Evolutionary conservation across 1,140 invertebrate species (phyloP), one percentile per base, ranked within the genome.

Genomic region (Vanessa atalanta): DNA sequence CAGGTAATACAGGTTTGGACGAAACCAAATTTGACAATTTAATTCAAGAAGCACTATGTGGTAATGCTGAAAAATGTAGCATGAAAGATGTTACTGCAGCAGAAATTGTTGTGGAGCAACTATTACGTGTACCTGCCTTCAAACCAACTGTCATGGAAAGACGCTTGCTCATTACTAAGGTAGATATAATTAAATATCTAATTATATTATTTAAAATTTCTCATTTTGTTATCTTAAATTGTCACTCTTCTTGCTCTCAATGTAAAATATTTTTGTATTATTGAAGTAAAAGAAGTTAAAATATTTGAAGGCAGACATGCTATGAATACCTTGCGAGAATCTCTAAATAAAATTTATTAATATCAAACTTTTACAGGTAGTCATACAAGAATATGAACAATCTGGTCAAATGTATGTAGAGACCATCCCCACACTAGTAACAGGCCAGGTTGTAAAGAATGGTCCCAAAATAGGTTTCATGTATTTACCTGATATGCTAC

Each of bases 131-230:
- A n/a, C 83, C 83, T 0, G 79, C 78, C 1, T 83, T 89, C n/a
- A 82, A 79, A 69, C 67, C 76, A 0, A 80, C 80, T n/a, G 71
- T 91, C 7, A 48, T 81, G 26, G 81, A 83, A 23, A 72, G 79
- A 26, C 80, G 85, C 47, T 65, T 90, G n/a, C 77, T 89, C 51
- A 67, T 91, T 16, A 91, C 88, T 37, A 89, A 87, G 81, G 89
- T 89, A 80, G n/a, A 13, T 15, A 26, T 11, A 57, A 57, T 57
- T 14, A 15, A 16, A 31, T 31, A 31, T 31, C 6, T 31, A 31
- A 4, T 31, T 31, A 31, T 31, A 31, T 31, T 4, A 31, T 31
- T 1, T 31, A 31, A 31, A 48, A 48, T 48, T 6, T 48, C 47
- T 13, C 47, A 48, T 13, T 48, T 48, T 48, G 1, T 50, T 13